phyloP scores from a whole-genome alignment of 1,140 invertebrate genomes.

The Atta texana region DNA sequence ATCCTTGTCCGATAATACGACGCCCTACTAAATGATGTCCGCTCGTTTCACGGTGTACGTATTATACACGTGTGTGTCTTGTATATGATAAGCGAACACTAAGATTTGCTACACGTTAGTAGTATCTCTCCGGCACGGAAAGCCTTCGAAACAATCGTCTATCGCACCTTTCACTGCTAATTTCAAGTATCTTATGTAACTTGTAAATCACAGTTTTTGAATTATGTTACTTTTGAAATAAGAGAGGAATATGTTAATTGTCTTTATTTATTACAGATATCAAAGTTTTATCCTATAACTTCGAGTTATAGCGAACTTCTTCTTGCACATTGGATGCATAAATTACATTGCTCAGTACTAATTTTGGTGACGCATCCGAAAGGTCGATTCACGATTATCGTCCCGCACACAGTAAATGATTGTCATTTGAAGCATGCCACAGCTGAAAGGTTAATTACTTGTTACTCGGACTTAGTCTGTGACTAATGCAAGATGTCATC shows the following conservation, averaged over 20 bases:
- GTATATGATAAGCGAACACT: conserved; percentile 23
- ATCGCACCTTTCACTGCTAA: not conserved
- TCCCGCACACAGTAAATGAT: too few species aligned
- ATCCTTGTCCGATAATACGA: conserved; percentile 44
- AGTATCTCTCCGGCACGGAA: not conserved
- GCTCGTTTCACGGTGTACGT: conserved; percentile 13
- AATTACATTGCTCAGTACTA: too few species aligned
- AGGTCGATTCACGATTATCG: too few species aligned
- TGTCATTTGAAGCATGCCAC: too few species aligned
- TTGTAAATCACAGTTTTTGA: too few species aligned
- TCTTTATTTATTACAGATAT: too few species aligned
- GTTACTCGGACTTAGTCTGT: not conserved
- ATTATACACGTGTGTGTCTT: not conserved
- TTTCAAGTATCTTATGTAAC: not conserved
- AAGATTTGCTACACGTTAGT: conserved; percentile 44
- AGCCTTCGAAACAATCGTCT: not conserved
- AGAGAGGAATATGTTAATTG: too few species aligned
- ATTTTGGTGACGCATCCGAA: too few species aligned
- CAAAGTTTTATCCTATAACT: too few species aligned
- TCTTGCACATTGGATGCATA: too few species aligned
- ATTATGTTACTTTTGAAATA: too few species aligned
- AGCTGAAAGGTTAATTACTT: not conserved
- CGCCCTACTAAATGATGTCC: conserved; percentile 49
- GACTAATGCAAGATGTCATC: not conserved
- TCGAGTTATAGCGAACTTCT: too few species aligned